phyloP scores from a whole-genome alignment of 2,113 vertebrate species.

The Antennarius striatus region DNA sequence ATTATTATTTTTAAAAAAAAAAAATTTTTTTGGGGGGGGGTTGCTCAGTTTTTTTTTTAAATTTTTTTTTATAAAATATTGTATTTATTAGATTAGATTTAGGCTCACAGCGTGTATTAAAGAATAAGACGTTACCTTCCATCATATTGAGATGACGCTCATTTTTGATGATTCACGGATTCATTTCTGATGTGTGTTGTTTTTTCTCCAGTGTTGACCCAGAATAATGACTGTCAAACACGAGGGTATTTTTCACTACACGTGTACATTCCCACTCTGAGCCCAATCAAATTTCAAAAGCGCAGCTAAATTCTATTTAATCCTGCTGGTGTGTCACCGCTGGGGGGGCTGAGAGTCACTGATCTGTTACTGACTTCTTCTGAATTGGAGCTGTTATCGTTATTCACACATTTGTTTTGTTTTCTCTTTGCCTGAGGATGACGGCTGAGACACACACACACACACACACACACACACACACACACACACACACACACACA shows the following conservation, averaged over 20 bases:
- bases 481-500: background rate
- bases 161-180: no score
- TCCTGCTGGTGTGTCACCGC: background rate
- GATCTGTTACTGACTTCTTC: background rate
- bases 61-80: no score
- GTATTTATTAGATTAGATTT: no score
- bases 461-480: slow-evolving; percentile 2
- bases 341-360: background rate
- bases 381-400: slow-evolving; percentile 25
- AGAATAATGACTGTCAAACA: background rate
- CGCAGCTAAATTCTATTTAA: background rate
- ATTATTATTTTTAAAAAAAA: no score
- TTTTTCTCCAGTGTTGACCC: no score
- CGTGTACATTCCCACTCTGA: background rate
- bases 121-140: no score
- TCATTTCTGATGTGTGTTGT: no score
- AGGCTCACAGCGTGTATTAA: no score
- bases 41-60: no score
- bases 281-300: background rate
- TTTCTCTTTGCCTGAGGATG: slow-evolving; percentile 18
- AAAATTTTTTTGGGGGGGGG: no score
- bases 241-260: background rate
- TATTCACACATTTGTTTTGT: slow-evolving; percentile 38
- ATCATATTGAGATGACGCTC: no score
- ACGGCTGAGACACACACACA: slow-evolving; percentile 18